Percentiles rank a stretch among this genome's conserved stretches.
phyloP scores from a whole-genome alignment of 2,797 vertebrate species.

The Gorsachius magnificus region DNA sequence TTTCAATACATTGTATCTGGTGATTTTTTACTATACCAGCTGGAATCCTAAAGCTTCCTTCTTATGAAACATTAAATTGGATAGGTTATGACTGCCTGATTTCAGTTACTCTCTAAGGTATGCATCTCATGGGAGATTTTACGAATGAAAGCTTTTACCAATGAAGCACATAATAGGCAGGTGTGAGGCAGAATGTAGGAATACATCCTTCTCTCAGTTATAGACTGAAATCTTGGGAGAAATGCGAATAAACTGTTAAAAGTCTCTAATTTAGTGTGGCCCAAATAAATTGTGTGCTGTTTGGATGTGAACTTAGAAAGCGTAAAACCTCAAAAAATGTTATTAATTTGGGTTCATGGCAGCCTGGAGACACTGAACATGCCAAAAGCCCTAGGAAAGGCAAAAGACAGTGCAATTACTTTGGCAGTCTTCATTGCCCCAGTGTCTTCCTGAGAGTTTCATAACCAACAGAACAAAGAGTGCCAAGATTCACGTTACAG shows the following conservation, averaged over 20 bases:
- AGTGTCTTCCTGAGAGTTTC: neutral
- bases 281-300: neutral
- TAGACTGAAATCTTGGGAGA: neutral
- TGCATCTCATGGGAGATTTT: conserved; percentile 10
- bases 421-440: neutral
- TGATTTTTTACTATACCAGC: conserved; percentile 34
- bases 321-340: neutral
- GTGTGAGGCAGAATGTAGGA: conserved; percentile 33
- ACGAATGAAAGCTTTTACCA: conserved; percentile 9
- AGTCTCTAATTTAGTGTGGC: neutral
- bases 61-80: conserved; percentile 23
- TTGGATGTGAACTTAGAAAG: neutral
- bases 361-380: neutral
- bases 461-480: neutral
- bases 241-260: neutral
- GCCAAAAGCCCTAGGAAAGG: neutral
- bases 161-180: conserved; percentile 50
- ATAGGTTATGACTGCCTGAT: conserved; percentile 38
- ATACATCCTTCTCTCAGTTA: neutral
- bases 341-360: neutral
- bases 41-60: conserved; percentile 34
- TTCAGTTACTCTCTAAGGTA: conserved; percentile 30
- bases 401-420: neutral
- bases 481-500: neutral
- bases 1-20: neutral